Percentiles rank a stretch among this genome's conserved stretches.
Evolutionary conservation across 2,888 invertebrate genomes (phyloP).

Genomic region (Agonum fuliginosum): DNA sequence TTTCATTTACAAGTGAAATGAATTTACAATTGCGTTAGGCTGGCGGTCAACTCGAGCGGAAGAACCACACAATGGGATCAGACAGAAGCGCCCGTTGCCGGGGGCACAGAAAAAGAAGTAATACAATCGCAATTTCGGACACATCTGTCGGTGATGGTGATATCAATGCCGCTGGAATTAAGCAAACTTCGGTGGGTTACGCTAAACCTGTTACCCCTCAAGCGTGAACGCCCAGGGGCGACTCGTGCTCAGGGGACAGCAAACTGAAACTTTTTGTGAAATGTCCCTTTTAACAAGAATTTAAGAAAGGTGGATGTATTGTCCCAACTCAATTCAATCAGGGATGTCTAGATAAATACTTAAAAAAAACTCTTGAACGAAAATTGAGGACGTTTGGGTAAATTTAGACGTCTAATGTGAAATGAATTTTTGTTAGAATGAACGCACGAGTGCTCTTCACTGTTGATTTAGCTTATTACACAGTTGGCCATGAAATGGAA

Average conservation of each 20-base stretch:
- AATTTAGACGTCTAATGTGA: slow-evolving; percentile 11
- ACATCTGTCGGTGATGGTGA: slow-evolving; percentile 73
- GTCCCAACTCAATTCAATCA: background rate
- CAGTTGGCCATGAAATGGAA: background rate
- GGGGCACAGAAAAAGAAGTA: slow-evolving; percentile 51
- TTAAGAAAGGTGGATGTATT: slow-evolving; percentile 14
- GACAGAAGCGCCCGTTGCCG: slow-evolving; percentile 66
- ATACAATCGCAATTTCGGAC: slow-evolving; percentile 62
- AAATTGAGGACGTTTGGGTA: background rate
- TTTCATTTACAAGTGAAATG: slow-evolving; percentile 54
- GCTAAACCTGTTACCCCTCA: slow-evolving; percentile 72
- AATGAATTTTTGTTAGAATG: slow-evolving; percentile 31
- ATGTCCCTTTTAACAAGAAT: slow-evolving; percentile 35
- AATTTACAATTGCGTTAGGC: slow-evolving; percentile 58
- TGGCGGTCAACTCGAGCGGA: slow-evolving; percentile 43
- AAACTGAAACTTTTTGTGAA: slow-evolving; percentile 8
- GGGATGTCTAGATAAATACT: background rate
- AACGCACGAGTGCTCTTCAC: slow-evolving; percentile 26
- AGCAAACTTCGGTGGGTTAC: slow-evolving; percentile 70
- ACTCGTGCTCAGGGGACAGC: slow-evolving; percentile 40
- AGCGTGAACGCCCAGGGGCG: slow-evolving; percentile 68
- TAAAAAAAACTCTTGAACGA: background rate
- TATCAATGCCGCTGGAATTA: slow-evolving; percentile 71
- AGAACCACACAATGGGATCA: slow-evolving; percentile 66
- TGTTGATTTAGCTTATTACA: background rate